A percentile compares a stretch with the other conserved stretches of the same genome.
Conservation (phyloP, 2,888 invertebrate species). For the Cyaniris semiargus region DNA sequence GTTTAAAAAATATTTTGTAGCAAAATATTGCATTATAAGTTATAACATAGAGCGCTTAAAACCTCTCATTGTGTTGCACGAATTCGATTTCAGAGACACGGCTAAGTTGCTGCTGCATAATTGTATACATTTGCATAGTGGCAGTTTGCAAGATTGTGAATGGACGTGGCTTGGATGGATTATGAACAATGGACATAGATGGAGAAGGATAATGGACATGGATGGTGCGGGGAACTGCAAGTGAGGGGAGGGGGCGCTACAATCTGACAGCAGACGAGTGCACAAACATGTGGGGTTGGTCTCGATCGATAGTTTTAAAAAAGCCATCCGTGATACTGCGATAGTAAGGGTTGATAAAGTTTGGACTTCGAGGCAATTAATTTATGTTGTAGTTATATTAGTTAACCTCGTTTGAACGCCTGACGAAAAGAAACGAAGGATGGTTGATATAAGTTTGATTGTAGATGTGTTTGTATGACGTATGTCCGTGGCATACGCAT, state of each 20-base stretch:
- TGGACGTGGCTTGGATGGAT: neutral
- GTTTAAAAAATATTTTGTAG: too few species aligned
- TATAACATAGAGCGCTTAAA: too few species aligned
- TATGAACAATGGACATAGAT: neutral
- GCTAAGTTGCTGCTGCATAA: too few species aligned
- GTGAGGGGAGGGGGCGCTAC: neutral
- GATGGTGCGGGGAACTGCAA: neutral
- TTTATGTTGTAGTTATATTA: neutral
- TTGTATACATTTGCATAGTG: neutral
- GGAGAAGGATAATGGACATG: neutral
- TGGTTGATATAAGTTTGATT: too few species aligned
- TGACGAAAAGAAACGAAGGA: too few species aligned
- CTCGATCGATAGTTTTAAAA: conserved; percentile 6
- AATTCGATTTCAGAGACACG: too few species aligned
- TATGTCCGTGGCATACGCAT: too few species aligned
- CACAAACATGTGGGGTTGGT: conserved; percentile 6
- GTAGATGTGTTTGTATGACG: too few species aligned
- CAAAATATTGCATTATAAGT: too few species aligned
- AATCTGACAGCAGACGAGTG: conserved; percentile 10
- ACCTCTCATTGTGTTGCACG: too few species aligned
- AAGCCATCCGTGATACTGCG: neutral
- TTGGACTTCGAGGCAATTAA: neutral
- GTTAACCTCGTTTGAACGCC: too few species aligned
- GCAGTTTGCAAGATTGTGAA: neutral
- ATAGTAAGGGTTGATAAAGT: neutral